Evolutionary conservation across 2,797 vertebrate genomes (phyloP).

Genomic region (Periophthalmus magnuspinnatus): DNA sequence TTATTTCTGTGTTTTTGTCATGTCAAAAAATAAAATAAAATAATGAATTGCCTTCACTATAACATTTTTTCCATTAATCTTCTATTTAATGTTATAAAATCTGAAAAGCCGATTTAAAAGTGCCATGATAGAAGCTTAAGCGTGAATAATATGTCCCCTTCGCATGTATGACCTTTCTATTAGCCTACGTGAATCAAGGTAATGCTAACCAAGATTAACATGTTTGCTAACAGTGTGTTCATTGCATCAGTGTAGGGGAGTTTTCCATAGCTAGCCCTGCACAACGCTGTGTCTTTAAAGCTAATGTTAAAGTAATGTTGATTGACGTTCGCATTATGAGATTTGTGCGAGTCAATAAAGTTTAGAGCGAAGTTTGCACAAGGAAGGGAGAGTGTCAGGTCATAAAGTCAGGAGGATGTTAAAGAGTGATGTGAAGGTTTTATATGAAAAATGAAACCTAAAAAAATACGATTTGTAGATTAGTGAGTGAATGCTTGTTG

Average conservation of each 20-base stretch:
- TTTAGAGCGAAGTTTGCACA: slow-evolving; percentile 25
- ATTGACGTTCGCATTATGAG: slow-evolving; percentile 1
- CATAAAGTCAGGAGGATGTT: slow-evolving; percentile 29
- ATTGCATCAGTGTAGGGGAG: neutral
- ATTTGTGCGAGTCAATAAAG: slow-evolving; percentile 47
- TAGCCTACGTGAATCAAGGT: neutral
- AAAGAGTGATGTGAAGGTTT: slow-evolving; percentile 14
- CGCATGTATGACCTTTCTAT: neutral
- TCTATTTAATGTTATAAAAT: too few species aligned
- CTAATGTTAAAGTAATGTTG: neutral
- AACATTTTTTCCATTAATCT: too few species aligned
- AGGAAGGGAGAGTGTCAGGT: slow-evolving; percentile 19
- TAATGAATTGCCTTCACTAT: too few species aligned
- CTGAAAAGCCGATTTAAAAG: too few species aligned
- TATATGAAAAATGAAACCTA: neutral
- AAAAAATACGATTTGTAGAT: too few species aligned
- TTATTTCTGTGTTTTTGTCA: too few species aligned
- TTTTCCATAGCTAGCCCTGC: neutral
- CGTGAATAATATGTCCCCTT: too few species aligned
- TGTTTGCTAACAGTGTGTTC: too few species aligned
- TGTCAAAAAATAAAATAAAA: too few species aligned
- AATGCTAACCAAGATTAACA: too few species aligned
- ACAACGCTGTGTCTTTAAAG: neutral
- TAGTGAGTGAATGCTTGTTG: too few species aligned
- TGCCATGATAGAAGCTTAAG: too few species aligned